phyloP scores from a whole-genome alignment of 2,888 invertebrate genomes.

The Lomographa bimaculata region DNA sequence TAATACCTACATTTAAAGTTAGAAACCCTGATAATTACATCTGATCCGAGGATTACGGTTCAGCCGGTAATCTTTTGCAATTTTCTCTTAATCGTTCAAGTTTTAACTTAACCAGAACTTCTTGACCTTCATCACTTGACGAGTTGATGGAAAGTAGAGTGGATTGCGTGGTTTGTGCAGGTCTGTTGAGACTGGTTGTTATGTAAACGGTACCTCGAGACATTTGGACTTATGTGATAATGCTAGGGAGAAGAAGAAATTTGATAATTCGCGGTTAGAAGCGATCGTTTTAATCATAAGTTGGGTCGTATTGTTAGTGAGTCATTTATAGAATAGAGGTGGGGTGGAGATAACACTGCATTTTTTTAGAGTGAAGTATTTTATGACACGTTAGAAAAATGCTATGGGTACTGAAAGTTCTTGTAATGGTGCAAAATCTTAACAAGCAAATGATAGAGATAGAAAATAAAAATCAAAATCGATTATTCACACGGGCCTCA shows the following conservation, averaged over 20 bases:
- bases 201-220: slow-evolving; percentile 65
- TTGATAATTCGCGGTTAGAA: slow-evolving; percentile 82
- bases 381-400: too few species aligned
- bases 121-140: slow-evolving; percentile 46
- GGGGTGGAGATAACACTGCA: slow-evolving; percentile 53
- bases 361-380: too few species aligned
- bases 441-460: too few species aligned
- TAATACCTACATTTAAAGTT: slow-evolving; percentile 69
- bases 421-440: too few species aligned
- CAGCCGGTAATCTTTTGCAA: slow-evolving; percentile 77
- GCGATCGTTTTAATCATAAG: slow-evolving; percentile 80
- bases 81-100: slow-evolving; percentile 75
- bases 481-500: too few species aligned
- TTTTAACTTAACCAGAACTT: slow-evolving; percentile 53
- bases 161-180: slow-evolving; percentile 47
- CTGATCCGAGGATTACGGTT: slow-evolving; percentile 64
- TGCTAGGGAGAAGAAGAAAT: slow-evolving; percentile 78
- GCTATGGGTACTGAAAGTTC: too few species aligned
- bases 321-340: slow-evolving; percentile 54
- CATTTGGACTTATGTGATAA: slow-evolving; percentile 82
- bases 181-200: slow-evolving; percentile 41
- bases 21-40: slow-evolving; percentile 70
- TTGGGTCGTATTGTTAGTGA: slow-evolving; percentile 69
- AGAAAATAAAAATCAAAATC: too few species aligned
- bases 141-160: slow-evolving; percentile 17